Evolutionary conservation across 2,797 vertebrate genomes (phyloP).

Genomic region (Parauchenoglanis ngamensis): DNA sequence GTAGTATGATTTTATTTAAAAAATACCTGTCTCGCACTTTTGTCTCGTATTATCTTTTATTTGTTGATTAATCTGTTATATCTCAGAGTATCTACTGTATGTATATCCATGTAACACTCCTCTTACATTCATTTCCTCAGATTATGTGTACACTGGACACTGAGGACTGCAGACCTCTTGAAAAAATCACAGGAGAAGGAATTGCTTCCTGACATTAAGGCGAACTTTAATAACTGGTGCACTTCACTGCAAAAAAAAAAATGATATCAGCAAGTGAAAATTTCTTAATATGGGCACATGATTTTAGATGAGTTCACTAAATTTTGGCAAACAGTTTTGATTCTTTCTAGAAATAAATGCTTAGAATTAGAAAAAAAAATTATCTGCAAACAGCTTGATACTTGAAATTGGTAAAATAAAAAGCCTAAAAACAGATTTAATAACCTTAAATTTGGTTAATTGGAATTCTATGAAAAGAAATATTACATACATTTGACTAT

Average conservation of each 20-base stretch:
- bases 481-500: neutral
- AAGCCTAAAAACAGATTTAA: neutral
- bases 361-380: neutral
- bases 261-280: neutral
- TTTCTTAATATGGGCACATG: neutral
- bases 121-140: conserved; percentile 52
- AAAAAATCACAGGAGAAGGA: conserved; percentile 15
- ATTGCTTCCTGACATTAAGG: neutral
- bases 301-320: neutral
- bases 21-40: neutral
- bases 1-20: neutral
- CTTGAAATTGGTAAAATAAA: neutral
- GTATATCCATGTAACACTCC: neutral
- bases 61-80: neutral
- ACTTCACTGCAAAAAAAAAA: conserved; percentile 18
- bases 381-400: neutral
- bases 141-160: conserved; percentile 67
- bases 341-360: neutral
- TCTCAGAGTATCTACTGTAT: neutral
- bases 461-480: neutral
- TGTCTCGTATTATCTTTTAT: neutral
- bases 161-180: conserved; percentile 39
- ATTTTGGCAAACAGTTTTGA: neutral
- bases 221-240: conserved; percentile 29
- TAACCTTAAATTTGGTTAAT: neutral